A percentile compares a stretch with the other conserved stretches of the same genome.
These are phyloP conservation scores for Pinna nobilis DNA, from an alignment of 1,140 invertebrate genomes.

Conservation along the genomic window DNA sequence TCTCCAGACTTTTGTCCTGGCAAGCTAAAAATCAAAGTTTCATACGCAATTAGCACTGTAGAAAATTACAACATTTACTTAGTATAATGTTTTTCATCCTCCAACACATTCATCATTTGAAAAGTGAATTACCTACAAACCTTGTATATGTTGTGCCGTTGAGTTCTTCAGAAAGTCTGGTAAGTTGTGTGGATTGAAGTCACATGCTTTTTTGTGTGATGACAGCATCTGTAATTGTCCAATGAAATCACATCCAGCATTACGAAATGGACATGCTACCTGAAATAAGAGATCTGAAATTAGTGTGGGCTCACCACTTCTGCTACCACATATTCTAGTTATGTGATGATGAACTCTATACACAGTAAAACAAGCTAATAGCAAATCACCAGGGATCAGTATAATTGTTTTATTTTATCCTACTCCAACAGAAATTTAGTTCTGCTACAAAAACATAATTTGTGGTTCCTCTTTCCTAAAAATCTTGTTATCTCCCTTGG, in stretches of 20 bases:
- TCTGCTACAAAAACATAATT: too few relatives aligned
- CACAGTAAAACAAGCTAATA: too few relatives aligned
- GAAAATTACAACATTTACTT: neutral
- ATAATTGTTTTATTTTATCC: too few relatives aligned
- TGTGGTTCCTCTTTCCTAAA: too few relatives aligned
- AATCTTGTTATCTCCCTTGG: too few relatives aligned
- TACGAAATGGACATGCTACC: conserved; percentile 60
- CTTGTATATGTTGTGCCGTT: neutral
- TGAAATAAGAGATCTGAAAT: conserved; percentile 24
- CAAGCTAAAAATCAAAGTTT: neutral
- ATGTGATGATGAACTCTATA: too few relatives aligned
- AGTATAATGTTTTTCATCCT: neutral
- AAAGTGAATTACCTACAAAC: neutral
- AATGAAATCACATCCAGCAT: conserved; percentile 55
- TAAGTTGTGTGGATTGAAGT: conserved; percentile 60
- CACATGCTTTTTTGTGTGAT: conserved; percentile 56
- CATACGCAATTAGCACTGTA: neutral
- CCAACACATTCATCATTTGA: neutral
- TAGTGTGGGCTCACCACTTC: too few relatives aligned
- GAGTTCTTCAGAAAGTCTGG: conserved; percentile 57
- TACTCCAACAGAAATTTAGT: too few relatives aligned
- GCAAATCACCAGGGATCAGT: too few relatives aligned
- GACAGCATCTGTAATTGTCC: conserved; percentile 49
- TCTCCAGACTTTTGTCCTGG: too few relatives aligned
- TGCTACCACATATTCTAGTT: too few relatives aligned